Conservation (phyloP, 2,888 invertebrate genomes). For the Pammene aurita region DNA sequence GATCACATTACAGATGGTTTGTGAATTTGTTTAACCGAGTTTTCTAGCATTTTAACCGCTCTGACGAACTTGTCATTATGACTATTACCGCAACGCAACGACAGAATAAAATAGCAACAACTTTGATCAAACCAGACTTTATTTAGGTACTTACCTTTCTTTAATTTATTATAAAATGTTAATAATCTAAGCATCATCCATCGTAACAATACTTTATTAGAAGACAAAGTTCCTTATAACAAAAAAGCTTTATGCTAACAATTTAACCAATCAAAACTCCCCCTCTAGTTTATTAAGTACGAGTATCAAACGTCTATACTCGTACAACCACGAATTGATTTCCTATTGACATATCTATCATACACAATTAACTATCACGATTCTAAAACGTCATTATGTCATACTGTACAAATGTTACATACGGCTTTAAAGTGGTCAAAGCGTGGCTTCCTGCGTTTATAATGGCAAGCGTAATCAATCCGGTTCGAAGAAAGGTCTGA, state of each 20-base stretch:
- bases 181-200: too few species aligned
- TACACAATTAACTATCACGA: conserved; percentile 13
- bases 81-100: too few species aligned
- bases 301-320: conserved; percentile 1
- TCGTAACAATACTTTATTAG: too few species aligned
- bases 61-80: too few species aligned
- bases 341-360: conserved; percentile 32
- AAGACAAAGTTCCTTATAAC: background rate
- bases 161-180: too few species aligned
- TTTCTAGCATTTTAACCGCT: too few species aligned
- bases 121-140: background rate
- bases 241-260: background rate
- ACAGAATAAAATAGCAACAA: background rate
- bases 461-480: conserved; percentile 47
- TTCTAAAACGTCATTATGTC: background rate
- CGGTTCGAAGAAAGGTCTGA: conserved; percentile 55
- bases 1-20: background rate
- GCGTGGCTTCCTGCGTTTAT: conserved; percentile 24
- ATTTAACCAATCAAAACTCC: background rate
- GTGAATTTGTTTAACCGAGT: background rate
- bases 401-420: background rate
- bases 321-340: conserved; percentile 17
- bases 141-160: too few species aligned
- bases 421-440: background rate
- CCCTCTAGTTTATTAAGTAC: conserved; percentile 15